Evolutionary conservation across 2,113 vertebrate genomes (phyloP), one percentile per base, ranked within the genome.

Genomic region (Aptenodytes forsteri): DNA sequence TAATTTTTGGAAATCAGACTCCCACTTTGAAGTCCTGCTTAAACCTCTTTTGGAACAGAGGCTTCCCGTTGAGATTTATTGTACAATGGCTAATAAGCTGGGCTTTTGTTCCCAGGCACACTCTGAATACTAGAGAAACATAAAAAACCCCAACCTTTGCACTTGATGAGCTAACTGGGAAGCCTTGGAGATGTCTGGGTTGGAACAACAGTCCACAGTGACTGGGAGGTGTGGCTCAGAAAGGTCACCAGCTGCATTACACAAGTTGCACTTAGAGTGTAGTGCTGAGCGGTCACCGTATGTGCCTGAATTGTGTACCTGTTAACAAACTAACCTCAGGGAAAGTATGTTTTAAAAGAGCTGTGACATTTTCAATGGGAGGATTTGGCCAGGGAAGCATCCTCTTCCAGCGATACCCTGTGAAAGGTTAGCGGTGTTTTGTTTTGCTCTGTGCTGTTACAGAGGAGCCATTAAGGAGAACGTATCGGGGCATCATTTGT

Each of bases 311-410:
- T 3, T 90, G 38, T 71, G 49, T 85, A 91, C 75, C 93, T 95
- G 92, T 88, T 96, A 77, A 30, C 87, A 83, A 76, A 40, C 34
- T 49, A 42, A 62, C 40, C 40, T 55, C 34, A 30, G 36, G 52
- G 40, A 38, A 89, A 82, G 49, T 61, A 16, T 26, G 38, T 89
- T 93, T 89, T 91, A 61, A 91, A 67, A n/a, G 44, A 69, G 9
- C 52, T 65, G 61, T 93, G 73, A 72, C 56, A 62, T 96, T 97
- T 95, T 52, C 78, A 72, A 4, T 36, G 81, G 69, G 40, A 89
- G 36, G 77, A 79, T 87, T 94, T 95, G 89, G 91, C 77, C 56
- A 22, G 77, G 69, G 54, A 76, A 95, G 78, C 65, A 83, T 97
- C 77, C 62, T 93, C 81, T 91, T 93, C 65, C 32, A 72, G 40